Evolutionary conservation across 2,888 invertebrate species (phyloP), one percentile per base, ranked within the genome.

Genomic region (Ennomos quercinarius): DNA sequence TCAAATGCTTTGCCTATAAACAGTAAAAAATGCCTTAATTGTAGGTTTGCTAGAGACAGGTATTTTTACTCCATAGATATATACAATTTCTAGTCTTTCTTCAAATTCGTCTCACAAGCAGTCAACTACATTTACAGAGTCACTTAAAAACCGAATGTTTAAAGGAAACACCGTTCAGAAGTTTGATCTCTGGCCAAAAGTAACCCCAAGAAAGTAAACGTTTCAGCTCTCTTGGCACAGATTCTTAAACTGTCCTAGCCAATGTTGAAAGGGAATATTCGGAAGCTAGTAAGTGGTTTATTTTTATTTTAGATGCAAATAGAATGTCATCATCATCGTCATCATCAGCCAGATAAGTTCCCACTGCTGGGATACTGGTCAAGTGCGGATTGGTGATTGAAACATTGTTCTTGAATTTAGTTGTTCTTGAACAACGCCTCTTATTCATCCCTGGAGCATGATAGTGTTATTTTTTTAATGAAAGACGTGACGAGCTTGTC

Each of bases 191-290:
- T 71, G 71, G 84, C 85, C 86, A 86, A 87, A 80, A 82, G 83
- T 82, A 83, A 84, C 83, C 77, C 80, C 81, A 40, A 79, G 79
- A 77, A 80, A 81, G 80, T 80, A 70, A 70, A 74, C 77, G 76
- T 78, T 83, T 82, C 81, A 77, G 76, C 76, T 76, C 77, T 86
- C 78, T 87, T 89, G 88, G 89, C 89, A 88, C 83, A 78, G 75
- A 74, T 79, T 81, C 84, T 83, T 86, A 82, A 83, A 83, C 78
- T 77, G 76, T 77, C 73, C 73, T 72, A 49, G 52, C 66, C 70
- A 72, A 77, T 72, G 77, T 74, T 76, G 27, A 76, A 74, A 77
- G 75, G 55, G 44, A 48, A 55, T 55, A 43, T 56, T 43, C 11
- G 44, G 34, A 5, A 35, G 27, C 12, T 66, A 36, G 11, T 11